phyloP scores from a whole-genome alignment of 2,888 invertebrate species.

The Volucella inanis region DNA sequence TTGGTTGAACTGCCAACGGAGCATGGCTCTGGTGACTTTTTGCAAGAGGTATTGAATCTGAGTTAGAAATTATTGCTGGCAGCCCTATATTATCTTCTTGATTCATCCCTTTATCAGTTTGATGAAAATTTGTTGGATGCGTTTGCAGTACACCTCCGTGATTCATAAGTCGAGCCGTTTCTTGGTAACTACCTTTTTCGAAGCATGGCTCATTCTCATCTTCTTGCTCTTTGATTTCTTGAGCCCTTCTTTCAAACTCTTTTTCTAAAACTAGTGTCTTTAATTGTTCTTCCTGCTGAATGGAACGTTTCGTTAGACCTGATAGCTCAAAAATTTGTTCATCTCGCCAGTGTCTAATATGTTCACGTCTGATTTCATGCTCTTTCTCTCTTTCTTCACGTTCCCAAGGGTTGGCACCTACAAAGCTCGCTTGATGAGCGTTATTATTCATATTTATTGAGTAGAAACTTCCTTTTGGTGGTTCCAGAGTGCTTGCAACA shows the following conservation, averaged over 20 bases:
- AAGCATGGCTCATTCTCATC: constrained; percentile 85
- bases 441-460: constrained; percentile 81
- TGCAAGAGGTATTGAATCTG: constrained; percentile 45
- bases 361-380: constrained; percentile 87
- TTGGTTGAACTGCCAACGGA: constrained; percentile 79
- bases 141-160: constrained; percentile 83
- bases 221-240: constrained; percentile 88
- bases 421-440: constrained; percentile 77
- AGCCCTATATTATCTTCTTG: constrained; percentile 72
- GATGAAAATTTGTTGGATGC: constrained; percentile 83
- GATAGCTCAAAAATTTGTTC: constrained; percentile 93
- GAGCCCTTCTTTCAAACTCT: constrained; percentile 96
- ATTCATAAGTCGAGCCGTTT: constrained; percentile 84
- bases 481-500: constrained; percentile 89
- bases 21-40: constrained; percentile 76
- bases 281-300: constrained; percentile 93
- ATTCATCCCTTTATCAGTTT: constrained; percentile 81
- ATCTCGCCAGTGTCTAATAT: constrained; percentile 91
- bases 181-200: constrained; percentile 84
- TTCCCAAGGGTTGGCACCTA: constrained; percentile 93
- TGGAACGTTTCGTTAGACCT: constrained; percentile 87
- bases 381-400: constrained; percentile 95
- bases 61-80: constrained; percentile 2
- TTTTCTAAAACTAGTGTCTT: constrained; percentile 95
- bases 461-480: constrained; percentile 89